A percentile compares a stretch with the other conserved stretches of the same genome.
These are phyloP conservation scores for Panopea generosa DNA, from an alignment of 2,888 invertebrate species.

Conservation along the genomic window DNA sequence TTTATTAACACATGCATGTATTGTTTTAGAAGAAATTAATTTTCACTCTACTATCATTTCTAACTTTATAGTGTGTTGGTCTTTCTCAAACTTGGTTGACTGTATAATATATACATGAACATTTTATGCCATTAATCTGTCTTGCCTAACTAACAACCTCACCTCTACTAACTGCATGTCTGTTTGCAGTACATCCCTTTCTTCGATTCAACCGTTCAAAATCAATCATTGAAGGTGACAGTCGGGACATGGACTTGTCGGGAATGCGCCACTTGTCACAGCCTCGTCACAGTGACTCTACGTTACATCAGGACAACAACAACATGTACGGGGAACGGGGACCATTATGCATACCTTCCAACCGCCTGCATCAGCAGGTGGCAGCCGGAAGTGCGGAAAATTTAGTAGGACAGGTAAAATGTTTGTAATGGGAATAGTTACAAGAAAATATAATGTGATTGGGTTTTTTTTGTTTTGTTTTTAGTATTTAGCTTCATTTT, in stretches of 20 bases:
- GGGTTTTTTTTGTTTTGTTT: no score
- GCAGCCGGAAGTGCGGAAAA: slow-evolving; percentile 94
- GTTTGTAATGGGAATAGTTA: no score
- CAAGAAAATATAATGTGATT: no score
- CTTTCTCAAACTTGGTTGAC: no score
- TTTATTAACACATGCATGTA: no score
- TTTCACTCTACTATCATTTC: no score
- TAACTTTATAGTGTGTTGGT: no score
- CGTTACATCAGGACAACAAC: slow-evolving; percentile 14
- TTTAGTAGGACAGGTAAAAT: slow-evolving; percentile 94
- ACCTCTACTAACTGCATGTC: slow-evolving; percentile 54
- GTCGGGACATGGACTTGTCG: slow-evolving; percentile 1
- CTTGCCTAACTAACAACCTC: no score
- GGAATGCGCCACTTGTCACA: slow-evolving; percentile 11
- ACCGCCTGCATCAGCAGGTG: slow-evolving; percentile 47
- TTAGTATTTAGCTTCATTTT: no score
- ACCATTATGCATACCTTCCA: slow-evolving; percentile 74
- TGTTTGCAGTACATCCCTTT: slow-evolving; percentile 60
- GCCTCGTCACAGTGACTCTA: slow-evolving; percentile 72
- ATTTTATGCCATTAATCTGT: no score
- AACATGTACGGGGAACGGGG: slow-evolving; percentile 57
- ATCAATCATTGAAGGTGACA: slow-evolving; percentile 72
- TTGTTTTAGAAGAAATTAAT: no score
- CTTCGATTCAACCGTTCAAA: slow-evolving; percentile 69
- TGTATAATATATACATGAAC: no score